Conservation (phyloP, 2,797 vertebrate genomes). For the Neosilurus mollespiculum region DNA sequence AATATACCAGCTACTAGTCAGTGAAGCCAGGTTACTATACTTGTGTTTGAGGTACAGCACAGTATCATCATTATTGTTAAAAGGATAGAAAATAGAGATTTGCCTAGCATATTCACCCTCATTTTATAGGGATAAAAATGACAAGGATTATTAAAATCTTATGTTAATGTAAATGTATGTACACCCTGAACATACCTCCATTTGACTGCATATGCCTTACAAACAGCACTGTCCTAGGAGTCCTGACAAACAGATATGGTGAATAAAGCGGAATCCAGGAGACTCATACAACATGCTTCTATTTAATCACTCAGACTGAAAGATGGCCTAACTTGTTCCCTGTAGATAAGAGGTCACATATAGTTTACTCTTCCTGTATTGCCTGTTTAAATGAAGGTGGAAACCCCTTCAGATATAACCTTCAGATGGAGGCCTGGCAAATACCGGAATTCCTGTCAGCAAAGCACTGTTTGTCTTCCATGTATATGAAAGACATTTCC, state of each 20-base stretch:
- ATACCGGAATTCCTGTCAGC: too few species aligned
- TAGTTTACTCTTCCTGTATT: constrained; percentile 20
- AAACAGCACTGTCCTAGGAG: neutral
- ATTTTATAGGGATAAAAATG: neutral
- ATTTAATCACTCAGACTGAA: constrained; percentile 13
- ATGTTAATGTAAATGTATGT: neutral
- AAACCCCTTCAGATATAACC: neutral
- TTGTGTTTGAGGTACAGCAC: neutral
- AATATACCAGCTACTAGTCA: neutral
- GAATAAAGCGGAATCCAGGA: neutral
- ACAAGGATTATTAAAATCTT: neutral
- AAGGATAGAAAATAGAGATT: neutral
- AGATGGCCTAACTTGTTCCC: constrained; percentile 18
- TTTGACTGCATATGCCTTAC: constrained; percentile 19
- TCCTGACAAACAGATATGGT: neutral
- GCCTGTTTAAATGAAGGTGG: neutral
- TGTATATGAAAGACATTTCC: neutral
- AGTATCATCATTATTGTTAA: neutral
- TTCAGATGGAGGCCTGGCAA: neutral
- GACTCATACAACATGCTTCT: constrained; percentile 1
- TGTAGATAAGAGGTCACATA: constrained; percentile 28
- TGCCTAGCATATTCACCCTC: neutral
- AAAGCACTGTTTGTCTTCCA: too few species aligned
- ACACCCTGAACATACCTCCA: constrained; percentile 17
- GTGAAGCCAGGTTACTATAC: neutral